Conservation (phyloP, 2,888 invertebrate species). For the Eueremaeus valkanovi region DNA sequence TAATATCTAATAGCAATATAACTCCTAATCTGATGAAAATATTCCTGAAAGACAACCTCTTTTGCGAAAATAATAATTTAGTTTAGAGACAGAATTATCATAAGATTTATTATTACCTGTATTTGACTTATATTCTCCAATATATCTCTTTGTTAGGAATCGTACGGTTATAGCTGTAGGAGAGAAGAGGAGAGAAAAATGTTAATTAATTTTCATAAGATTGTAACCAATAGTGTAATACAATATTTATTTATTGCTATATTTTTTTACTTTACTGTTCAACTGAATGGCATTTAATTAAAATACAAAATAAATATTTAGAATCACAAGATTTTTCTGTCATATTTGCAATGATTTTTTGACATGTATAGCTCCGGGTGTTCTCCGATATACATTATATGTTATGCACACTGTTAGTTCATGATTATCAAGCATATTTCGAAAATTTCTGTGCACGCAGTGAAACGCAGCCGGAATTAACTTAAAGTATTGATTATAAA, state of each 20-base stretch:
- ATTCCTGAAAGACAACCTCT: too few relatives aligned
- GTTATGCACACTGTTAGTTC: neutral
- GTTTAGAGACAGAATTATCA: neutral
- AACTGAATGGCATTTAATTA: too few relatives aligned
- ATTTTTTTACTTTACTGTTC: neutral
- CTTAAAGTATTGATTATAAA: neutral
- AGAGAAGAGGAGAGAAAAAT: neutral
- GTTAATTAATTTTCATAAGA: neutral
- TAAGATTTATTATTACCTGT: slow-evolving; percentile 41
- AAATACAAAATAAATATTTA: neutral
- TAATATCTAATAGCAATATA: slow-evolving; percentile 14
- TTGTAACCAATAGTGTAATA: slow-evolving; percentile 5
- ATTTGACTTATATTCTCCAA: slow-evolving; percentile 70
- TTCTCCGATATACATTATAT: too few relatives aligned
- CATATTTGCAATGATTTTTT: neutral
- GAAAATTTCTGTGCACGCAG: neutral
- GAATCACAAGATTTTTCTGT: slow-evolving; percentile 18
- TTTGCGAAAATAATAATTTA: too few relatives aligned
- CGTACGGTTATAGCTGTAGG: slow-evolving; percentile 53
- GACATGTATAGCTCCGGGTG: slow-evolving; percentile 1
- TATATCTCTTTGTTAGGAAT: slow-evolving; percentile 72
- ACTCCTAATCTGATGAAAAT: neutral
- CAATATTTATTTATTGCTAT: neutral
- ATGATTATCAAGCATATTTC: neutral
- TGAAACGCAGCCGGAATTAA: neutral